These are phyloP conservation scores for Galerucella pusilla DNA, from an alignment of 2,888 invertebrate species.

Conservation along the genomic window DNA sequence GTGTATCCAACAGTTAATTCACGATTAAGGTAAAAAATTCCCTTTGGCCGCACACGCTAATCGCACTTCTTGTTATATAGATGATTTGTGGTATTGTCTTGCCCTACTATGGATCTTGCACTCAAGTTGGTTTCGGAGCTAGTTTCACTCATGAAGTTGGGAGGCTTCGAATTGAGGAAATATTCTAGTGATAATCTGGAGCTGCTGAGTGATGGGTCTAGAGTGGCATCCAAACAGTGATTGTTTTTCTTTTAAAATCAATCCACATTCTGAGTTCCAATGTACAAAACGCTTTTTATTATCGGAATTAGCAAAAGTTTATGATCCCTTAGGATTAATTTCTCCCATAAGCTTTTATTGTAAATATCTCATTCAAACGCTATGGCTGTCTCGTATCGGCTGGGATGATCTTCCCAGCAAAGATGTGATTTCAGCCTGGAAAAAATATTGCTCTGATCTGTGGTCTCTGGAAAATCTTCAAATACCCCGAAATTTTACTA, in stretches of 20 bases:
- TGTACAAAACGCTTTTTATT: slow-evolving; percentile 25
- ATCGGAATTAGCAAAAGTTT: slow-evolving; percentile 19
- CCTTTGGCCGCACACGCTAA: not conserved
- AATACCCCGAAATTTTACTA: slow-evolving; percentile 2
- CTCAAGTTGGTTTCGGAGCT: too few species aligned
- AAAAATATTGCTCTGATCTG: not conserved
- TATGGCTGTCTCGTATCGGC: too few species aligned
- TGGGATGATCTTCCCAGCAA: too few species aligned
- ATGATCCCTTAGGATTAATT: slow-evolving; percentile 21
- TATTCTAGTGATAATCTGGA: too few species aligned
- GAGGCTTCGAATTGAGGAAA: too few species aligned
- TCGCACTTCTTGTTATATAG: not conserved
- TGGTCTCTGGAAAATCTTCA: not conserved
- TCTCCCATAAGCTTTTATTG: slow-evolving; percentile 14
- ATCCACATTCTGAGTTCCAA: not conserved
- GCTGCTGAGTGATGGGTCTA: too few species aligned
- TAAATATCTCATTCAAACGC: not conserved
- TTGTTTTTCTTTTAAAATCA: too few species aligned
- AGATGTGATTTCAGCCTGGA: too few species aligned
- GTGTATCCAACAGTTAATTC: slow-evolving; percentile 3
- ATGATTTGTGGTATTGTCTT: too few species aligned
- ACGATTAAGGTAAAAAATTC: slow-evolving; percentile 16
- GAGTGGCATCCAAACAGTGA: too few species aligned
- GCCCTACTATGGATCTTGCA: too few species aligned
- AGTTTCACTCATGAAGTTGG: too few species aligned